A percentile compares a stretch with the other conserved stretches of the same genome.
Conservation (phyloP, 2,113 vertebrate species). For the Zosterops borbonicus region DNA sequence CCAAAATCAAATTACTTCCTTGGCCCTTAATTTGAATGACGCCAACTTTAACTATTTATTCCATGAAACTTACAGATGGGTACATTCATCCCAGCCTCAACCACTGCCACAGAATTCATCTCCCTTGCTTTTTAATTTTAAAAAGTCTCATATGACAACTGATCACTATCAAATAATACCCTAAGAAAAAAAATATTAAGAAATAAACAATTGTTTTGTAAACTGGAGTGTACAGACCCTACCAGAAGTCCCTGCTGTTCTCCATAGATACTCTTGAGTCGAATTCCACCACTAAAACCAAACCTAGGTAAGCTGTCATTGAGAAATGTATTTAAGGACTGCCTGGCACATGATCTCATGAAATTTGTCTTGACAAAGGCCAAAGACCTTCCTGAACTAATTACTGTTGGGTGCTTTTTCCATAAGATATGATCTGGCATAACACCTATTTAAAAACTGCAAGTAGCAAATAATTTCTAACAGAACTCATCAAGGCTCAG, state of each 20-base stretch:
- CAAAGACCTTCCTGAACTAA: background rate
- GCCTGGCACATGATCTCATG: background rate
- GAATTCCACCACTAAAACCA: background rate
- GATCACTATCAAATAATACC: background rate
- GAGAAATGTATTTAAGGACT: background rate
- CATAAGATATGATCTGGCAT: background rate
- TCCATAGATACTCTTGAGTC: accelerated
- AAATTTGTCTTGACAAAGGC: background rate
- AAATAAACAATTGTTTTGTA: background rate
- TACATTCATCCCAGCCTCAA: background rate
- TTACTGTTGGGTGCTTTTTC: background rate
- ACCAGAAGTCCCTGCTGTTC: background rate
- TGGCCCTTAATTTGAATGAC: background rate
- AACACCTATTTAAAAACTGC: background rate
- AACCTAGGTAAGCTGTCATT: background rate
- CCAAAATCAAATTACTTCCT: background rate
- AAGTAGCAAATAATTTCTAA: background rate
- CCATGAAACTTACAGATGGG: background rate
- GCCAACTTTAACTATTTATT: background rate
- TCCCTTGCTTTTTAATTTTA: background rate
- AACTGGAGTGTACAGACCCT: background rate
- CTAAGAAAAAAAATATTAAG: background rate
- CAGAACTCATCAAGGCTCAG: background rate
- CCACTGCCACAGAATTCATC: background rate
- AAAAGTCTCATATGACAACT: background rate